Base-by-base conservation (phyloP, 1,140 invertebrate species). In the Thalassaphorura encarpata region DNA sequence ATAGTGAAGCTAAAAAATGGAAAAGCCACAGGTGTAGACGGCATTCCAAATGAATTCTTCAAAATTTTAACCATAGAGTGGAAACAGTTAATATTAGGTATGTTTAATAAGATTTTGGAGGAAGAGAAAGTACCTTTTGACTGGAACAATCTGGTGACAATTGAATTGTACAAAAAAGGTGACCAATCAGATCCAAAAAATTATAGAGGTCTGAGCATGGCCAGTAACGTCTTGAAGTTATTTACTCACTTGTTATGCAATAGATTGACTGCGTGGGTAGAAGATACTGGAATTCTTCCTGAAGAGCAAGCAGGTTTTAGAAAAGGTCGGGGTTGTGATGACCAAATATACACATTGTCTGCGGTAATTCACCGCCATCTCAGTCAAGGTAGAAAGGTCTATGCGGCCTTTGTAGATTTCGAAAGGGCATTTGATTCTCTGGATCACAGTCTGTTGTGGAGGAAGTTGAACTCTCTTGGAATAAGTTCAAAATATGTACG, bases 251-350 rank as follows among this genome's bases (percentile, higher is more conserved):
- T 69, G 5, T 26, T 68, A 24, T 39, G 50, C 3, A 47, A 58
- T 8, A 58, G 67, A 40, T 15, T 69, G 15, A 31, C 29, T 1
- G 24, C n/a, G 2, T 67, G 64, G 62, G 29, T 65, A 2, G 64
- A 64, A 33, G 18, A 46, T 21, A 51, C 54, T 21, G 43, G 57
- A 2, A 58, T 60, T 3, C 26, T 68, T 0, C 63, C 62, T 1
- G 53, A 69, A 50, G 36, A 26, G 3, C 67, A 68, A n/a, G n/a
- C n/a, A n/a, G n/a, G n/a, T n/a, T 69, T 68, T 40, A 19, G 66
- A 21, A 63, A 60, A 33, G 24, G 43, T 3, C 55, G 55, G 26
- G 54, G 61, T 1, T 66, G 62, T 19, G 60, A 62, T 2, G 62
- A 68, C 11, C 62, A 65, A 42, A 57, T 67, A 0, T 67, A 63